Evolutionary conservation across 2,888 invertebrate genomes (phyloP).

Genomic region (Ochropacha duplaris): DNA sequence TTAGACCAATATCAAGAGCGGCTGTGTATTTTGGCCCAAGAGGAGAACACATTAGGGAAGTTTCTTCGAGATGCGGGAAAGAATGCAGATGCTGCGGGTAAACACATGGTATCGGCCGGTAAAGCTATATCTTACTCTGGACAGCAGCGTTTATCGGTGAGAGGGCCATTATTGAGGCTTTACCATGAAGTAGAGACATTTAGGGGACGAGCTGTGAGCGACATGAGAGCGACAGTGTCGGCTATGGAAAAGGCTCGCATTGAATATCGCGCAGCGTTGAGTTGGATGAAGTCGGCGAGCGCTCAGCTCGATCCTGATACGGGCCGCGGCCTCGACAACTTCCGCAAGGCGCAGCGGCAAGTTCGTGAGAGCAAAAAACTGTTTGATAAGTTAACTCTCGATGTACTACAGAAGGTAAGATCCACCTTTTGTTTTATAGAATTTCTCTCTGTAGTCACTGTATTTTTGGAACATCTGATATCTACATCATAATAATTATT

Average conservation of each 20-base stretch:
- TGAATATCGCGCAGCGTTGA: slow-evolving; percentile 96
- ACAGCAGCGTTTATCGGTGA: slow-evolving; percentile 94
- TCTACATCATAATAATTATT: too few relatives aligned
- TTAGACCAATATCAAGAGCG: slow-evolving; percentile 97
- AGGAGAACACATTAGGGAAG: slow-evolving; percentile 96
- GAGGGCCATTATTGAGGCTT: slow-evolving; percentile 92
- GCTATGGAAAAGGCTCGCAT: slow-evolving; percentile 98
- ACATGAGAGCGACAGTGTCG: slow-evolving; percentile 94
- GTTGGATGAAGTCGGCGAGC: slow-evolving; percentile 99
- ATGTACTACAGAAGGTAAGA: slow-evolving; percentile 95
- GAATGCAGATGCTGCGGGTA: slow-evolving; percentile 91
- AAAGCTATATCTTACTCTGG: slow-evolving; percentile 94
- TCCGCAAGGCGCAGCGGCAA: slow-evolving; percentile 94
- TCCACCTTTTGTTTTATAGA: too few relatives aligned
- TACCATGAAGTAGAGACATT: slow-evolving; percentile 99
- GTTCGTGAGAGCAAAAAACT: slow-evolving; percentile 90
- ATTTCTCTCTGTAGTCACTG: too few relatives aligned
- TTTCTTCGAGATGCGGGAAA: slow-evolving; percentile 97
- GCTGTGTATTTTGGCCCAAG: slow-evolving; percentile 95
- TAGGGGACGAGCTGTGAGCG: slow-evolving; percentile 95
- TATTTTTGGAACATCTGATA: too few relatives aligned
- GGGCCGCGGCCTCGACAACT: slow-evolving; percentile 96
- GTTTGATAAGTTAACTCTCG: slow-evolving; percentile 97
- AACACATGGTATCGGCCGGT: slow-evolving; percentile 85
- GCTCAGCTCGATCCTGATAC: slow-evolving; percentile 98